phyloP scores from a whole-genome alignment of 1,140 invertebrate species.

The Drosophila nebulosa region DNA sequence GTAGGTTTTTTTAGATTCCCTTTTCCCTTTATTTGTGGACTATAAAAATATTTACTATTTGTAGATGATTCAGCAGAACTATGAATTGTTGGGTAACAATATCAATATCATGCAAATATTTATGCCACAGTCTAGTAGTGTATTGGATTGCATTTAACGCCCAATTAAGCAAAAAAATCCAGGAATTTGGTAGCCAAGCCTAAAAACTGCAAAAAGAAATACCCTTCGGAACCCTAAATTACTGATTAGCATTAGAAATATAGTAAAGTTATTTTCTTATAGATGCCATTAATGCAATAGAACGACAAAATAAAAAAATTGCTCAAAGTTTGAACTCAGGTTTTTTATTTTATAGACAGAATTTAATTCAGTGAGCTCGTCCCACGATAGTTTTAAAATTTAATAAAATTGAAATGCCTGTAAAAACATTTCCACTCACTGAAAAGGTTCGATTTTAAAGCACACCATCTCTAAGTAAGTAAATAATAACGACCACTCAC shows the following conservation, averaged over 20 bases:
- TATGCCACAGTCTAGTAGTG: background rate
- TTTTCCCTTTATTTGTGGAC: conserved; percentile 50
- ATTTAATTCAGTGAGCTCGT: no score
- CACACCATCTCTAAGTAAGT: background rate
- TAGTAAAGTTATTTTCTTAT: no score
- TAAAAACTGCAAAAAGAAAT: background rate
- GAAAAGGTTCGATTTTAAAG: background rate
- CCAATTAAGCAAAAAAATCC: background rate
- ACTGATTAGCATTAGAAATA: no score
- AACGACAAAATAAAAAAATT: no score
- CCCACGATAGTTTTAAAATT: background rate
- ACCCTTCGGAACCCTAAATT: no score
- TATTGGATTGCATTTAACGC: background rate
- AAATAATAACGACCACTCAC: background rate
- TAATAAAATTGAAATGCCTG: no score
- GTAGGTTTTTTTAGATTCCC: conserved; percentile 26
- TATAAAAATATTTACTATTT: conserved; percentile 57
- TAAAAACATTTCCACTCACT: no score
- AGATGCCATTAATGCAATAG: no score
- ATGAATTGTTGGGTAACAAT: background rate
- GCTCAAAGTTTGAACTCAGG: no score
- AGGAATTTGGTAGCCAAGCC: background rate
- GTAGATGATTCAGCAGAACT: conserved; percentile 35
- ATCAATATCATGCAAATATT: background rate
- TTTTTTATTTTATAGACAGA: no score